Evolutionary conservation across 2,888 invertebrate species (phyloP), one percentile per base, ranked within the genome.

Genomic region (Rotaria socialis): DNA sequence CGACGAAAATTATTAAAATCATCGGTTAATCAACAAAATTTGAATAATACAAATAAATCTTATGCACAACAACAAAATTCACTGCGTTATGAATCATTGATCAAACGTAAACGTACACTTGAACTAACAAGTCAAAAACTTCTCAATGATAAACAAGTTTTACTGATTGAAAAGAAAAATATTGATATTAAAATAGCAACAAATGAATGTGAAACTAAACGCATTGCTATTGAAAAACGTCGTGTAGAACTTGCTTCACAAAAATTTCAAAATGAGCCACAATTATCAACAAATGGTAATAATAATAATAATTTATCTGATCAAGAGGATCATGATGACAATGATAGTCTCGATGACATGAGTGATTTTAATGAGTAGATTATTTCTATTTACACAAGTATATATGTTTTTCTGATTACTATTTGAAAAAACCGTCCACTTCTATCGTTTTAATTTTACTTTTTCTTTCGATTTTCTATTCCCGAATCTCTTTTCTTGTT

Each of bases 151-250:
- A 80, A 80, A 14, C 47, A 80, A 47, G 47, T 47, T n/a, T 47
- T 80, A 80, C n/a, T 80, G n/a, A 24, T 80, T n/a, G 80, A 80
- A 80, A 24, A 24, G 24, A 80, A 80, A n/a, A 80, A 80, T 80
- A 24, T 80, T 47, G 80, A 80, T 80, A 47, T 80, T 80, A 43
- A 80, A 80, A 47, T 80, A 80, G 47, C 43, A n/a, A 24, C 43
- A 35, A 80, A 47, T 47, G 80, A 80, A 47, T 80, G 80, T n/a
- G 80, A 80, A 47, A 43, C 47, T 80, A 47, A 80, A 80, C 80
- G 80, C 47, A 47, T 43, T 43, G 47, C 43, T 6, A 80, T 80
- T 47, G 80, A 80, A 47, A 80, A 80, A 80, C 43, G 80, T 43
- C 80, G 80, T n/a, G 35, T 47, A 47, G 80, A 80, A 19, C 11